Base-by-base conservation (phyloP, 2,888 invertebrate species). In the Parapristionchus giblindavisi region DNA sequence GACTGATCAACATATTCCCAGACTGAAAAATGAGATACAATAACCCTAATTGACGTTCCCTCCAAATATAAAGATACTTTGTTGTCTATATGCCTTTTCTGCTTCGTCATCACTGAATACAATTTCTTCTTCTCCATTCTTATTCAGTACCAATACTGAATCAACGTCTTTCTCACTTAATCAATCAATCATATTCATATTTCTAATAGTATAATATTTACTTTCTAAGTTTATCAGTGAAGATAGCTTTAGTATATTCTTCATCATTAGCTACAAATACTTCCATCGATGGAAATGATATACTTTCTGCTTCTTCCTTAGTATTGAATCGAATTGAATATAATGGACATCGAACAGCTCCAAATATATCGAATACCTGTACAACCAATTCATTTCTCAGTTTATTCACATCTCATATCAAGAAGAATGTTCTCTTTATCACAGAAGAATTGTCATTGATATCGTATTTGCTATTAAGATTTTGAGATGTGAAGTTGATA, bases 271-370 rank as follows among this genome's bases (percentile, higher is more conserved):
- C 63, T n/a, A 63, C 40, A 27, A 63, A 63, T 27, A 63, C 63
- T 29, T 38, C 24, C 38, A 63, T 24, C 40, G 40, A 38, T 14
- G 24, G 27, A 0, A 6, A 17, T 8, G 63, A n/a, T 11, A n/a
- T 14, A 21, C 24, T 27, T 40, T 17, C 29, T 1, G 63, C 63
- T 27, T 63, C 63, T 27, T 63, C 29, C 63, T 63, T 29, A 24
- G 27, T 63, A 63, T 63, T 63, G 63, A 63, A 63, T 40, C 63
- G 63, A 63, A 63, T 63, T 3, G 63, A 63, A 27, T 63, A 63
- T 0, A 29, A 40, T 11, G 63, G 63, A 40, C 40, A 63, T 6
- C 38, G 63, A 63, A 63, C 63, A 8, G 63, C 38, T 40, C 63
- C 63, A 40, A 63, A 63, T 21, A 63, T 63, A 17, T 63, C 63